Conservation (phyloP, 2,797 vertebrate species). For the Urophycis tenuis region DNA sequence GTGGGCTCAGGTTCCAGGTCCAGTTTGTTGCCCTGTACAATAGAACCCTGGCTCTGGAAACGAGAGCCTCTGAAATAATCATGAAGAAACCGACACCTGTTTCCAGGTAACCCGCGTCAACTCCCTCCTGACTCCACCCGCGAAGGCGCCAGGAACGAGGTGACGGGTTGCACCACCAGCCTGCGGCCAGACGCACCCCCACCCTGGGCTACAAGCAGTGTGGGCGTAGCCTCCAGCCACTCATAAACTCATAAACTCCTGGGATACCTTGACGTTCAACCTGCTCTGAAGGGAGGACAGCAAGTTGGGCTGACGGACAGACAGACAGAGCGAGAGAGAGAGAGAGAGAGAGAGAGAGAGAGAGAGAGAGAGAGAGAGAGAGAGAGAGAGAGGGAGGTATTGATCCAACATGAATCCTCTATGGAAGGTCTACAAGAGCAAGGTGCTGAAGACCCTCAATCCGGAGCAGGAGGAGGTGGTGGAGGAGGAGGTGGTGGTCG, state of each 20-base stretch:
- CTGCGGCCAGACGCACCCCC: constrained; percentile 4
- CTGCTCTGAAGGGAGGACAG: background rate
- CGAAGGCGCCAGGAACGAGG: background rate
- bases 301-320: background rate
- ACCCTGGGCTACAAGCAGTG: background rate
- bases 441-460: constrained; percentile 87
- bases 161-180: background rate
- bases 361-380: background rate
- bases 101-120: constrained; percentile 71
- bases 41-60: constrained; percentile 61
- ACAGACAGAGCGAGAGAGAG: background rate
- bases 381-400: background rate
- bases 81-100: constrained; percentile 77
- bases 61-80: constrained; percentile 69
- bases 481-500: constrained; percentile 51
- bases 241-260: background rate
- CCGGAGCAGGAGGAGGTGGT: constrained; percentile 75
- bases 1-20: constrained; percentile 49
- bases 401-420: constrained; percentile 79
- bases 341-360: background rate
- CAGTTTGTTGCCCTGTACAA: constrained; percentile 57
- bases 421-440: constrained; percentile 90
- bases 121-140: background rate
- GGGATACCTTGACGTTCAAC: background rate
- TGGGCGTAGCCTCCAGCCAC: background rate